Evolutionary conservation across 2,888 invertebrate genomes (phyloP).

Genomic region (Oxystoma pomonae): DNA sequence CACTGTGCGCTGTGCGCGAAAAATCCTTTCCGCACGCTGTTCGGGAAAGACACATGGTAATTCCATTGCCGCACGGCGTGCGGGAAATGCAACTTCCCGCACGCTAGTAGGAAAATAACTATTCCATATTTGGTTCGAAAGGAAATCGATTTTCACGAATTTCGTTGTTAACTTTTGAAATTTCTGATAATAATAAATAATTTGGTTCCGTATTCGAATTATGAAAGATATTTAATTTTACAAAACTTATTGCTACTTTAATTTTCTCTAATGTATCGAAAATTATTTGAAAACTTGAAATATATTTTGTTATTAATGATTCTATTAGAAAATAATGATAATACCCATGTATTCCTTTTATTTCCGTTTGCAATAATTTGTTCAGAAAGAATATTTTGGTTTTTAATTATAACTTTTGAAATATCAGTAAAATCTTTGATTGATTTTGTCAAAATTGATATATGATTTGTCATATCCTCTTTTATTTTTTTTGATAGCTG

Average conservation of each 20-base stretch:
- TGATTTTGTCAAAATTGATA: slow-evolving; percentile 9
- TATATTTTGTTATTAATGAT: background rate
- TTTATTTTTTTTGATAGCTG: slow-evolving; percentile 10
- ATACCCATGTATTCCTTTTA: background rate
- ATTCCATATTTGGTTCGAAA: slow-evolving; percentile 12
- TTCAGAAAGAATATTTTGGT: slow-evolving; percentile 6
- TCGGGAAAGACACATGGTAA: too few relatives aligned
- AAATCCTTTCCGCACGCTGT: too few relatives aligned
- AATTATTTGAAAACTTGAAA: slow-evolving; percentile 15
- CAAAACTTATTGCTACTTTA: slow-evolving; percentile 18
- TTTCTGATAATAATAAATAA: slow-evolving; percentile 17
- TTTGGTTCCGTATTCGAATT: slow-evolving; percentile 18
- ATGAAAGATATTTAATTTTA: slow-evolving; percentile 21
- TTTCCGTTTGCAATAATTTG: background rate
- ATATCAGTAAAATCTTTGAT: slow-evolving; percentile 10
- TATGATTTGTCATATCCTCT: slow-evolving; percentile 11
- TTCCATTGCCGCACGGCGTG: too few relatives aligned
- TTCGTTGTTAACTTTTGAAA: slow-evolving; percentile 11
- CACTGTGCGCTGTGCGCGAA: too few relatives aligned
- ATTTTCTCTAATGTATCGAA: slow-evolving; percentile 19
- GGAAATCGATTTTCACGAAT: slow-evolving; percentile 11
- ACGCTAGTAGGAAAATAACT: too few relatives aligned
- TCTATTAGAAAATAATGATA: background rate
- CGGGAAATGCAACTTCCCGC: too few relatives aligned
- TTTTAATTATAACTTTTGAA: slow-evolving; percentile 8